These are phyloP conservation scores for Wiebesia pumilae DNA, from an alignment of 1,140 invertebrate species.

Conservation along the genomic window DNA sequence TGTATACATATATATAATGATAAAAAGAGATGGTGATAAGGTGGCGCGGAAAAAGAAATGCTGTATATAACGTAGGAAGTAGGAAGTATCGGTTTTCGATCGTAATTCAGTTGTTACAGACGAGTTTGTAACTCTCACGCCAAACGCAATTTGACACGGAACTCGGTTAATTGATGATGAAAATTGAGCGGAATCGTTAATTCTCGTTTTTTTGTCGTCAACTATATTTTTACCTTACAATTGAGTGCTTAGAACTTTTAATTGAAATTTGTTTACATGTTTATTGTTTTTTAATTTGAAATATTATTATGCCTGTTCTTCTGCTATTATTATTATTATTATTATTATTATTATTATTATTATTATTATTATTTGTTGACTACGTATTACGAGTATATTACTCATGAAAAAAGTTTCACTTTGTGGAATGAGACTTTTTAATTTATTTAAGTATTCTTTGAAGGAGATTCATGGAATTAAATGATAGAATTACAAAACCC, in stretches of 20 bases:
- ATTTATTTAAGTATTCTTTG: too few relatives aligned
- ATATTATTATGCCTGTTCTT: neutral
- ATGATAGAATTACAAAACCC: too few relatives aligned
- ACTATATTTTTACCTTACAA: neutral
- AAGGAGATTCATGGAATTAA: too few relatives aligned
- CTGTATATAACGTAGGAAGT: slow-evolving; percentile 4
- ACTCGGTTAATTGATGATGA: slow-evolving; percentile 26
- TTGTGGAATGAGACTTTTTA: too few relatives aligned
- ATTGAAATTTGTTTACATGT: neutral
- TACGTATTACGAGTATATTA: too few relatives aligned
- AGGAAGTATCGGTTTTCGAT: slow-evolving; percentile 37
- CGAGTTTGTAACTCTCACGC: neutral
- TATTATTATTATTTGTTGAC: too few relatives aligned
- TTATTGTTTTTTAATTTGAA: neutral
- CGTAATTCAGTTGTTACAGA: slow-evolving; percentile 39
- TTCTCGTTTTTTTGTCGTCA: neutral
- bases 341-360: too few relatives aligned
- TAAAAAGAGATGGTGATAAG: neutral
- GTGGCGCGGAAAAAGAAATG: neutral
- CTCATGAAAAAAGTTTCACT: too few relatives aligned
- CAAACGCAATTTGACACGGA: slow-evolving; percentile 37
- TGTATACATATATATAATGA: neutral
- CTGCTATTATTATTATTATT: too few relatives aligned
- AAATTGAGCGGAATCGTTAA: neutral
- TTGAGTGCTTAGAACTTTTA: neutral